Evolutionary conservation across 2,888 invertebrate species (phyloP), one percentile per base, ranked within the genome.

Genomic region (Mactromeris polynyma): DNA sequence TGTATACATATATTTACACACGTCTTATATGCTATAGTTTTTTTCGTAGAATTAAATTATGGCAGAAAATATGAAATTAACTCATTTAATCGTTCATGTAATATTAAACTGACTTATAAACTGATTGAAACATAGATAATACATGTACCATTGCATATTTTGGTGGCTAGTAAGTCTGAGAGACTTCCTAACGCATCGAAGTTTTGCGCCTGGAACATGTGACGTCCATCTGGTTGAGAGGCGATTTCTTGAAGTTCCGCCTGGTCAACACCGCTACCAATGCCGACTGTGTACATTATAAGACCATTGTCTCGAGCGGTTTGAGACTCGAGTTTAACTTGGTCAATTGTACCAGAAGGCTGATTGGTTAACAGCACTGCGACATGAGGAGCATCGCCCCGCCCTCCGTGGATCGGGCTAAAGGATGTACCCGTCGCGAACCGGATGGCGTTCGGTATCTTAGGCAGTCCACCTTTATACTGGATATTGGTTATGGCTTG

Each of bases 391-490:
- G 92, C 92, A 73, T 91, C 89, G 38, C 86, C 90, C 26, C 95
- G 92, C 38, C 93, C 95, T 14, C 95, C 95, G 64, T 93, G 93
- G 38, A 93, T 81, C 33, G 95, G 94, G 42, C 93, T 94, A 88
- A 94, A 95, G 51, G 94, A 94, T 33, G 94, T 93, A 77, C 93
- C 91, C 42, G 92, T 94, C 31, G 94, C 94, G 88, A 92, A 94
- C 33, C 92, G 91, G 64, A 95, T 92, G n/a, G 94, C 95, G 64
- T 93, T 93, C 78, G 93, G 92, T 36, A 93, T 91, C 82, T 94
- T 92, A 36, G 93, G 86, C 42, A 85, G 80, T 11, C 95, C 95
- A 21, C 94, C 93, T 58, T 90, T 92, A 81, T 91, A 94, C 36
- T 91, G 94, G 69, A 94, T 94, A 64, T 85, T 83, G 80, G 89